Evolutionary conservation across 1,140 invertebrate genomes (phyloP).

Genomic region (Caenorhabditis briggsae): DNA sequence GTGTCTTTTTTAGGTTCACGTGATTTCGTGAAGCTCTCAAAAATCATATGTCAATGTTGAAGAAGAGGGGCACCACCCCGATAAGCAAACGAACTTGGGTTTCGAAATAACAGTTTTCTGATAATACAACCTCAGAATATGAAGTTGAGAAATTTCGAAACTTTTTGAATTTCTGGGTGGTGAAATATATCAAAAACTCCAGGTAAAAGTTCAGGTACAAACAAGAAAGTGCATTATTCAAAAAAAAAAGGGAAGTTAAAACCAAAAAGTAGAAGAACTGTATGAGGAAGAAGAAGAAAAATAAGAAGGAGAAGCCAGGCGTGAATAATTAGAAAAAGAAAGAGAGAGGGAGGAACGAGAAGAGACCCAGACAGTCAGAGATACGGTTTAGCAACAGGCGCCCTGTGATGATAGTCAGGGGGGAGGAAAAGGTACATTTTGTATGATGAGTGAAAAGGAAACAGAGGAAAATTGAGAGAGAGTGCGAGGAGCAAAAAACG

Average conservation of each 20-base stretch:
- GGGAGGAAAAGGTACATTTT: not conserved
- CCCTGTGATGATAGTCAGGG: not conserved
- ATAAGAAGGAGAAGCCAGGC: constrained; percentile 6
- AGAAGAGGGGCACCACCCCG: constrained; percentile 21
- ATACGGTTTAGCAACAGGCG: constrained; percentile 52
- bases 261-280: not conserved
- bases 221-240: not conserved
- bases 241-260: not conserved
- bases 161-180: not conserved
- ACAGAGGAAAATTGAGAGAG: not conserved
- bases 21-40: constrained; percentile 32
- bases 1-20: not conserved
- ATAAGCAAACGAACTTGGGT: constrained; percentile 39
- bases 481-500: not conserved
- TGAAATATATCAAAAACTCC: not conserved
- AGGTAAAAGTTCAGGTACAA: not conserved
- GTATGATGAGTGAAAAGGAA: not conserved
- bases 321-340: constrained; percentile 45
- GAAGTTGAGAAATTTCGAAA: not conserved
- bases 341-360: not conserved
- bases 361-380: constrained; percentile 24
- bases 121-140: too few relatives aligned
- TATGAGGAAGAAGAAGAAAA: not conserved
- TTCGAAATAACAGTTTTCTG: constrained; percentile 24
- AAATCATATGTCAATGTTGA: constrained; percentile 46